A percentile compares a stretch with the other conserved stretches of the same genome.
phyloP scores from a whole-genome alignment of 2,888 invertebrate species.

The Theretra japonica region DNA sequence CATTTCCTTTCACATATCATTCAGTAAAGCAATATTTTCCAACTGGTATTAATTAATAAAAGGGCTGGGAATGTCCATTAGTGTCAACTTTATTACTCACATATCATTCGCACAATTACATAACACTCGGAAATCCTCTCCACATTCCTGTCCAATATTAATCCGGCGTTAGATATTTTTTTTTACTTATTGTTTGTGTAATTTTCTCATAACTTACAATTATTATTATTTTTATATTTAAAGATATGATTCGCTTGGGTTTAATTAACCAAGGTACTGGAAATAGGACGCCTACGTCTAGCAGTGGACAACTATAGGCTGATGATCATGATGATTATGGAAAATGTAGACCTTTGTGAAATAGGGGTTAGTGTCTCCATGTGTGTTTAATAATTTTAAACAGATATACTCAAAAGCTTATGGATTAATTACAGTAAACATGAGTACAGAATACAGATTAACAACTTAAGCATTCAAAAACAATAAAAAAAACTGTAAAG shows the following conservation, averaged over 20 bases:
- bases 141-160: conserved; percentile 25
- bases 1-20: not conserved
- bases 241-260: not conserved
- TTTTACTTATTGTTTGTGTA: not conserved
- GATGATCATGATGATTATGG: too few relatives aligned
- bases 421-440: too few relatives aligned
- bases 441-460: too few relatives aligned
- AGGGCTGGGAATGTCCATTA: conserved; percentile 58
- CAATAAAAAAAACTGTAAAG: too few relatives aligned
- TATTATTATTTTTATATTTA: not conserved
- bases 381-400: too few relatives aligned
- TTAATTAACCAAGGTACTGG: too few relatives aligned
- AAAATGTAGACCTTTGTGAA: too few relatives aligned
- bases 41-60: conserved; percentile 60
- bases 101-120: conserved; percentile 61
- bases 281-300: too few relatives aligned
- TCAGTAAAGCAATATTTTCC: conserved; percentile 48
- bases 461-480: too few relatives aligned
- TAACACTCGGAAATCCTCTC: conserved; percentile 44
- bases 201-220: not conserved
- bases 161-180: conserved; percentile 21
- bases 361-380: too few relatives aligned
- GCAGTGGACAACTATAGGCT: too few relatives aligned
- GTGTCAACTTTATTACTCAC: conserved; percentile 68
- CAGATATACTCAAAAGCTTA: too few relatives aligned